Base-by-base conservation (phyloP, 2,888 invertebrate species). In the Scaptomyza parva region DNA sequence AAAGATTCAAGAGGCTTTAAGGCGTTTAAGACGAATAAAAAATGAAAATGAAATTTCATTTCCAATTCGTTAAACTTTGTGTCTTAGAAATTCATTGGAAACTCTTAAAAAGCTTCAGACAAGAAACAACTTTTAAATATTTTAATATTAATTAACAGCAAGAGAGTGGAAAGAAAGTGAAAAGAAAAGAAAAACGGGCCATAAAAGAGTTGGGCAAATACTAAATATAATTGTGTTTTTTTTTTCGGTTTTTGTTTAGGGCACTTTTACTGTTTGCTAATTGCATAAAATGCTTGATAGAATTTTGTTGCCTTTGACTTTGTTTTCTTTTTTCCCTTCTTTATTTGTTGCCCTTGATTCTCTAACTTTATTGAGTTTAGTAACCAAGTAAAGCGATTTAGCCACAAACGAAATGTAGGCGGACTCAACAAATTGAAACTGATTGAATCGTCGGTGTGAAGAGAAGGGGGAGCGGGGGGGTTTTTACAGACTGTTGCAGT, bases 131-230 rank as follows among this genome's bases (percentile, higher is more conserved):
- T 54, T 70, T 73, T 64, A 70, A 76, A 65, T 83, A 70, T 62
- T 82, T 86, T 70, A 76, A 81, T 78, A 86, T 86, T 85, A 85
- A 89, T 88, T 83, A 88, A 67, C 59, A 65, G 17, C 50, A 24
- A 43, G 35, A 51, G 33, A 6, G n/a, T n/a, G n/a, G 28, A 28
- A 22, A 3, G n/a, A 6, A 1, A 28, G n/a, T 6, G 33, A 45
- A 9, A 28, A 20, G 12, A 9, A 28, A 8, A 9, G 28, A 8
- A 1, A 0, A 0, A 47, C 3, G n/a, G 33, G 33, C n/a, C n/a
- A 33, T 35, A 5, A 14, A 17, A 30, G 44, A 75, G 64, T 57
- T 55, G 55, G 62, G n/a, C 33, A 62, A 78, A 69, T 76, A 76
- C 76, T n/a, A n/a, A n/a, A 3, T 61, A 65, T 48, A 69, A 58